Evolutionary conservation across 1,140 invertebrate species (phyloP).

Genomic region (Drosophila ercepeae): DNA sequence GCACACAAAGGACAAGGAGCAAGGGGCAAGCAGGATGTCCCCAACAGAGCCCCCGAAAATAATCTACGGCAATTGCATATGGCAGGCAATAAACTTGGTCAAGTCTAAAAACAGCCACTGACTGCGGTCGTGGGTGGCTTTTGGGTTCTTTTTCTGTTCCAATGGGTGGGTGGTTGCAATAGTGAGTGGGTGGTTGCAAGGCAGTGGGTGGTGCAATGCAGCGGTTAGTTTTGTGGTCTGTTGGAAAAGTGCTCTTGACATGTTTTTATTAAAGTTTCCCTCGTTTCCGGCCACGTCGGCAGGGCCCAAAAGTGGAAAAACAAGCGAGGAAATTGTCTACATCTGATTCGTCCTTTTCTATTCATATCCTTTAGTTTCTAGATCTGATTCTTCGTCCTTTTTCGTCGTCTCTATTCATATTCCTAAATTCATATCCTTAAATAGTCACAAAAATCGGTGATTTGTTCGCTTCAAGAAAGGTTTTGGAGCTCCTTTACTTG

Average conservation of each 20-base stretch:
- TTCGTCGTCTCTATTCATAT: too few relatives aligned
- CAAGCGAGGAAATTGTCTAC: constrained; percentile 16
- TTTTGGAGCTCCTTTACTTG: too few relatives aligned
- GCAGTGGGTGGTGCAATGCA: constrained; percentile 3
- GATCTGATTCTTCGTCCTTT: too few relatives aligned
- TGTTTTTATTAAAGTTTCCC: constrained; percentile 78
- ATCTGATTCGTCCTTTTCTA: not conserved
- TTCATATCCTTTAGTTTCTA: constrained; percentile 2
- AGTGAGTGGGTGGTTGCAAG: not conserved
- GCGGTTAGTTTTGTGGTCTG: constrained; percentile 1
- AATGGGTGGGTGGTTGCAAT: not conserved
- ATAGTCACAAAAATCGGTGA: too few relatives aligned
- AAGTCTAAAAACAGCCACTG: constrained; percentile 68
- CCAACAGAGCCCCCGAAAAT: constrained; percentile 48
- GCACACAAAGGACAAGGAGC: constrained; percentile 14
- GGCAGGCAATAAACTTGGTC: constrained; percentile 79
- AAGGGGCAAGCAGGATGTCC: constrained; percentile 13
- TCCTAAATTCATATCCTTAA: too few relatives aligned
- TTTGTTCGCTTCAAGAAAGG: too few relatives aligned
- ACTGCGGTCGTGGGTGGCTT: constrained; percentile 23
- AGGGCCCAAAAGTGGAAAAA: not conserved
- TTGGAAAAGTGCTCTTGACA: constrained; percentile 73
- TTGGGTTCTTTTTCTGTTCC: not conserved
- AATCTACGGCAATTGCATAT: constrained; percentile 79
- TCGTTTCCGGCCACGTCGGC: constrained; percentile 40